Conservation (phyloP, 2,113 vertebrate genomes). For the Pituophis catenifer region DNA sequence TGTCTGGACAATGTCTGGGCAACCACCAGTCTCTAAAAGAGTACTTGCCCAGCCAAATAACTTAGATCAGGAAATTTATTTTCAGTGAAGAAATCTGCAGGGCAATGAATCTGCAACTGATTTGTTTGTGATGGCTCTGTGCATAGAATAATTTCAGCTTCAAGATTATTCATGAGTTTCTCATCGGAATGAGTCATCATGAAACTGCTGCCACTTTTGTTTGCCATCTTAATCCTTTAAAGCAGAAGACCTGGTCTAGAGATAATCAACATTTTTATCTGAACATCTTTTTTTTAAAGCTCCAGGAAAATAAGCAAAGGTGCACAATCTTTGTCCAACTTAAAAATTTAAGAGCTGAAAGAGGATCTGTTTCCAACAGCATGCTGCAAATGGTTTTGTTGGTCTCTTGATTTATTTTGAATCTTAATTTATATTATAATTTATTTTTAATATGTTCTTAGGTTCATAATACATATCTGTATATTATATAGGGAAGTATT, state of each 20-base stretch:
- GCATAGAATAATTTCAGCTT: background rate
- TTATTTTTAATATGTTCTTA: background rate
- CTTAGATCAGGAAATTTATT: background rate
- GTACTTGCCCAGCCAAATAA: background rate
- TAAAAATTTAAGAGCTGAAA: background rate
- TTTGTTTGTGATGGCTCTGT: background rate
- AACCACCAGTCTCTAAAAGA: background rate
- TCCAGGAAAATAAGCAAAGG: background rate
- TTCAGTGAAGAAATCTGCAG: background rate
- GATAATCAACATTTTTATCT: background rate
- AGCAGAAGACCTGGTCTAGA: background rate
- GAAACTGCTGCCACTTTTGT: background rate
- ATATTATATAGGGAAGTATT: background rate
- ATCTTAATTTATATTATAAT: background rate
- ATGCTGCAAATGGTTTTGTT: background rate
- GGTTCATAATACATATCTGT: background rate
- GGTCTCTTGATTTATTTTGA: background rate
- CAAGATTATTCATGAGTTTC: background rate
- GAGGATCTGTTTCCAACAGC: background rate
- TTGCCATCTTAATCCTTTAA: background rate
- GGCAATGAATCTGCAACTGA: background rate
- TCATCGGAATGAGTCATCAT: background rate
- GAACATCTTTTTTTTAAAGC: background rate
- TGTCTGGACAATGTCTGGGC: background rate
- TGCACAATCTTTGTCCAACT: background rate